phyloP scores from a whole-genome alignment of 2,797 vertebrate genomes.

The Microctenopoma steveboyesi region DNA sequence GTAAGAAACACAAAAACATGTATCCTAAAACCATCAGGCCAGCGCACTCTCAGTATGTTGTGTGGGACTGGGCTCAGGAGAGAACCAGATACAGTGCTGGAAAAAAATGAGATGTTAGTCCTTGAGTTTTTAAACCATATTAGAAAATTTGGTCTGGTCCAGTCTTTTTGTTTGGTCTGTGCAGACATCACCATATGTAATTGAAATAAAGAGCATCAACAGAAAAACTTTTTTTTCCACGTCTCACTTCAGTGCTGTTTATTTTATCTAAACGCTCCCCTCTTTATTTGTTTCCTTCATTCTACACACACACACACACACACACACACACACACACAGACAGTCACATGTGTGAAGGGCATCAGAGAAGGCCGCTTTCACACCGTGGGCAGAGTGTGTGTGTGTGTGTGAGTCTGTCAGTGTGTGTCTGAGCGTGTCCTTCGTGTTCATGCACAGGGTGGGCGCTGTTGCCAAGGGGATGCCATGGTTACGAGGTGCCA shows the following conservation, averaged over 20 bases:
- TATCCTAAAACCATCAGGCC: slow-evolving; percentile 39
- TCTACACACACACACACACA: neutral
- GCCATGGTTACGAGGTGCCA: slow-evolving; percentile 83
- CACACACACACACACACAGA: neutral
- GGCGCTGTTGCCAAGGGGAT: slow-evolving; percentile 79
- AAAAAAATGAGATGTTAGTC: slow-evolving; percentile 20
- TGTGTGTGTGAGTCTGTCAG: slow-evolving; percentile 6
- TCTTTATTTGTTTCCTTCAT: slow-evolving; percentile 10
- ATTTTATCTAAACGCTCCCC: slow-evolving; percentile 9
- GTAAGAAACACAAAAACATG: slow-evolving; percentile 31
- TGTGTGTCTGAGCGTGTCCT: slow-evolving; percentile 67
- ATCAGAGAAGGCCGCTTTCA: slow-evolving; percentile 65
- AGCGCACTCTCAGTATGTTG: slow-evolving; percentile 47
- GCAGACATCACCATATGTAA: neutral
- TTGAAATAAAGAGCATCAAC: slow-evolving; percentile 5
- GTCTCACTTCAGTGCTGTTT: neutral
- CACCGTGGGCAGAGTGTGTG: slow-evolving; percentile 49
- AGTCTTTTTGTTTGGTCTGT: slow-evolving; percentile 4
- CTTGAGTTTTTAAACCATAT: slow-evolving; percentile 12
- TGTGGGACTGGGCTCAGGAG: slow-evolving; percentile 48
- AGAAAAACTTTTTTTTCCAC: neutral
- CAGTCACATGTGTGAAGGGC: slow-evolving; percentile 70
- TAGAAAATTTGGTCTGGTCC: neutral
- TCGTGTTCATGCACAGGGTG: slow-evolving; percentile 62
- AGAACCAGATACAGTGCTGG: slow-evolving; percentile 5